phyloP scores from a whole-genome alignment of 2,888 invertebrate species.

The Blomia tropicalis region DNA sequence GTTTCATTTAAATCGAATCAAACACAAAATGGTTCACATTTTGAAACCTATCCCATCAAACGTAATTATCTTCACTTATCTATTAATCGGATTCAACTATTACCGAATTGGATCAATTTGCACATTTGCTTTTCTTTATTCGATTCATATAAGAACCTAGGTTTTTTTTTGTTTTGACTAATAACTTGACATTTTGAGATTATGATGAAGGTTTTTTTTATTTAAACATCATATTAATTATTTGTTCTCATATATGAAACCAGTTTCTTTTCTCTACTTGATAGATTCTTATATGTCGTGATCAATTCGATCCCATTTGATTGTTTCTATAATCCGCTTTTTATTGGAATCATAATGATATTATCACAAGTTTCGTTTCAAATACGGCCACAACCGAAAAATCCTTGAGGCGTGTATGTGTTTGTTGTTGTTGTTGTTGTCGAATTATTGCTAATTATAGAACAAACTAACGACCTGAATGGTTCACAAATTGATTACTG shows the following conservation, averaged over 20 bases:
- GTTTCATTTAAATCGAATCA: not conserved
- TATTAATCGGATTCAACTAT: not conserved
- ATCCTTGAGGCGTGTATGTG: no score
- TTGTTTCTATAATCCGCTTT: not conserved
- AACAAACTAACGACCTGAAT: conserved; percentile 10
- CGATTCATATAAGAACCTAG: not conserved
- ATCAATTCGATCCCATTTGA: not conserved
- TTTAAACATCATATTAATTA: no score
- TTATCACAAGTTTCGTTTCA: no score
- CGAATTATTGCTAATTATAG: conserved; percentile 9
- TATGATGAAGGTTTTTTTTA: not conserved
- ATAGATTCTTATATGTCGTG: not conserved
- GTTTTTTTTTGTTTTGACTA: not conserved
- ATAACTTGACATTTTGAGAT: not conserved
- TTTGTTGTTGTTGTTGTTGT: not conserved
- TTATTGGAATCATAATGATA: conserved; percentile 3
- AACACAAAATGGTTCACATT: no score
- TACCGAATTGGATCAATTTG: not conserved
- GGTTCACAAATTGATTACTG: conserved; percentile 4
- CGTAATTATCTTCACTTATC: conserved; percentile 7
- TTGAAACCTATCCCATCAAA: not conserved
- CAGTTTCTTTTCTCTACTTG: not conserved
- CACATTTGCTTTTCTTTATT: not conserved
- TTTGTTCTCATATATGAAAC: not conserved
- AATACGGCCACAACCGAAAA: no score